Conservation (phyloP, 2,113 vertebrate genomes). For the Aptenodytes forsteri region DNA sequence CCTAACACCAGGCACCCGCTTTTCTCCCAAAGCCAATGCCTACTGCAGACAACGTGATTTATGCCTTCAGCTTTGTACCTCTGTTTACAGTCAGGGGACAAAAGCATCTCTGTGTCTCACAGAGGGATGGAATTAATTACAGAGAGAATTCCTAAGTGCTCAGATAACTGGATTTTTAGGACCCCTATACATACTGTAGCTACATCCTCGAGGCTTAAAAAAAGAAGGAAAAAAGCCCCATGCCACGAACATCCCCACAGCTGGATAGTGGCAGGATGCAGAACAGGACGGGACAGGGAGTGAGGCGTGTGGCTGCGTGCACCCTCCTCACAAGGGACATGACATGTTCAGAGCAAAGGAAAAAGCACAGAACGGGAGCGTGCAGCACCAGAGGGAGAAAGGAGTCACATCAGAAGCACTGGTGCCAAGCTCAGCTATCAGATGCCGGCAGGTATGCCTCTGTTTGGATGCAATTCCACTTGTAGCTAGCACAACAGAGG, state of each 20-base stretch:
- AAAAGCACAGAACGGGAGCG: not conserved
- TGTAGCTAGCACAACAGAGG: not conserved
- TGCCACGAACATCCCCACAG: not conserved
- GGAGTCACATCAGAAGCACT: not conserved
- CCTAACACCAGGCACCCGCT: fast-evolving
- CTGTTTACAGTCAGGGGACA: not conserved
- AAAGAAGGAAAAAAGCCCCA: not conserved
- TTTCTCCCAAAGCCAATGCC: not conserved
- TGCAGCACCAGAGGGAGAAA: not conserved
- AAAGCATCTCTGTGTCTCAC: not conserved
- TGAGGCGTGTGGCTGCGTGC: fast-evolving
- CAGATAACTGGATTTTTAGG: not conserved
- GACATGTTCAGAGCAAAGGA: fast-evolving
- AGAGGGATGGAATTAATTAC: not conserved
- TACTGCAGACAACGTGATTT: not conserved
- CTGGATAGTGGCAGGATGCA: not conserved
- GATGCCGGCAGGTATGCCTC: not conserved
- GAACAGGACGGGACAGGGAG: not conserved
- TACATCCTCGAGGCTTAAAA: not conserved
- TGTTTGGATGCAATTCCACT: not conserved
- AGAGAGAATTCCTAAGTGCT: not conserved
- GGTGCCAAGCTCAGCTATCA: not conserved
- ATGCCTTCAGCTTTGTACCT: not conserved
- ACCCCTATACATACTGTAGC: not conserved
- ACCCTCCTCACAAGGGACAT: not conserved